A percentile compares a stretch with the other conserved stretches of the same genome.
phyloP scores from a whole-genome alignment of 2,797 vertebrate genomes.

The Danio tinwini region DNA sequence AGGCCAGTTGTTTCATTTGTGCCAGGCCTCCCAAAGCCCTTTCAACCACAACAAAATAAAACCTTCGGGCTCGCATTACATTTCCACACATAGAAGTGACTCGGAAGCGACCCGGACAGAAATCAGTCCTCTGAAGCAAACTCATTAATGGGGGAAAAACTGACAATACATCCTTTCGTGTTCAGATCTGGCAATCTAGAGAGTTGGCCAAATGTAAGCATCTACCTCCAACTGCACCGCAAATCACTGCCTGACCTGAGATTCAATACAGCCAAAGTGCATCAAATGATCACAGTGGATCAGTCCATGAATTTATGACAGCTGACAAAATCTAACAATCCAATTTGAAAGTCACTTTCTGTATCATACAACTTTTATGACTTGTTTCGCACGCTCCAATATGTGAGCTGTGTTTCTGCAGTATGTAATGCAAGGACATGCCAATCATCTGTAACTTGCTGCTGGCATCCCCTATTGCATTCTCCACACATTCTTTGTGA shows the following conservation, averaged over 20 bases:
- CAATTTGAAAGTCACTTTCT: slow-evolving; percentile 51
- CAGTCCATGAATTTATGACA: slow-evolving; percentile 52
- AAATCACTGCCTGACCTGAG: slow-evolving; percentile 40
- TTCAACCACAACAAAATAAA: slow-evolving; percentile 49
- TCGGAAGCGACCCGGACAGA: slow-evolving; percentile 34
- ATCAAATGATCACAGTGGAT: slow-evolving; percentile 53
- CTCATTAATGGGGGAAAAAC: slow-evolving; percentile 41
- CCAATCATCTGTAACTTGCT: slow-evolving; percentile 40
- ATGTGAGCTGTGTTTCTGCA: slow-evolving; percentile 29
- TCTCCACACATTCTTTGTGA: slow-evolving; percentile 15
- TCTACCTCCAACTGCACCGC: slow-evolving; percentile 29
- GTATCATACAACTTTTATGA: slow-evolving; percentile 48
- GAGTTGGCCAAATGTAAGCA: slow-evolving; percentile 13
- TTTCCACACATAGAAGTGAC: slow-evolving; percentile 41
- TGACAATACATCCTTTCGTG: slow-evolving; percentile 28
- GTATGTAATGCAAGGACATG: slow-evolving; percentile 29
- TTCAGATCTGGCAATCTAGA: slow-evolving; percentile 50
- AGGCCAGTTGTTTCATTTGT: slow-evolving; percentile 50
- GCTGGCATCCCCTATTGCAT: slow-evolving; percentile 21
- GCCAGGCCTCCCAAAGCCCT: slow-evolving; percentile 20
- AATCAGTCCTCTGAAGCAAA: slow-evolving; percentile 29
- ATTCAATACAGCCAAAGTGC: slow-evolving; percentile 43
- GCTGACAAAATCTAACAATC: slow-evolving; percentile 51
- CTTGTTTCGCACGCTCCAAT: slow-evolving; percentile 51
- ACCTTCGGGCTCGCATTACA: slow-evolving; percentile 44